Conservation (phyloP, 2,113 vertebrate genomes). For the Tiliqua scincoides region DNA sequence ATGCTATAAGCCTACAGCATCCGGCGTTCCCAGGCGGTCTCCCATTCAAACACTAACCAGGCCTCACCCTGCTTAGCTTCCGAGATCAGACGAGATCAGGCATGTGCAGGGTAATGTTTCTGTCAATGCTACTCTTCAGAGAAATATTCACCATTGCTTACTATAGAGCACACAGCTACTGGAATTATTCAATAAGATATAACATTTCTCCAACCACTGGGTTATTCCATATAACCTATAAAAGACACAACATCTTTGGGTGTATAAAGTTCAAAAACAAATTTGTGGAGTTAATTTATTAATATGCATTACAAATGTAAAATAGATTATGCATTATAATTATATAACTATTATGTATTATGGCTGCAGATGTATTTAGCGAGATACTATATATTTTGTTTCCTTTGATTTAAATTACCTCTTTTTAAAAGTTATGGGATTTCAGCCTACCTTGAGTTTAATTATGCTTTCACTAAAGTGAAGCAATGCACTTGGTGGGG, state of each 20-base stretch:
- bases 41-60: no score
- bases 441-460: slow-evolving; percentile 37
- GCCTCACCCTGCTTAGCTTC: no score
- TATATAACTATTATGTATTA: no score
- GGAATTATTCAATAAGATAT: slow-evolving; percentile 19
- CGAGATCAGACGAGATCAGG: no score
- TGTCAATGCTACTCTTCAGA: slow-evolving; percentile 43
- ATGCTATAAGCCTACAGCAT: no score
- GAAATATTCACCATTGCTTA: slow-evolving; percentile 21
- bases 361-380: background rate
- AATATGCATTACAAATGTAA: background rate
- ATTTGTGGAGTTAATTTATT: slow-evolving; percentile 4
- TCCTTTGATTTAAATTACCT: background rate
- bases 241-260: background rate
- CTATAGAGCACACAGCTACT: background rate
- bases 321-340: background rate
- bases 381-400: slow-evolving; percentile 24
- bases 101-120: no score
- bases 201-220: slow-evolving; percentile 31
- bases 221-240: background rate
- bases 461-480: slow-evolving; percentile 40
- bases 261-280: background rate
- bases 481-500: slow-evolving; percentile 14
- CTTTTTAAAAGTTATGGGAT: slow-evolving; percentile 28
- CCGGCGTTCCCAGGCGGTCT: no score